phyloP scores from a whole-genome alignment of 1,140 invertebrate genomes.

The Heliconius congener region DNA sequence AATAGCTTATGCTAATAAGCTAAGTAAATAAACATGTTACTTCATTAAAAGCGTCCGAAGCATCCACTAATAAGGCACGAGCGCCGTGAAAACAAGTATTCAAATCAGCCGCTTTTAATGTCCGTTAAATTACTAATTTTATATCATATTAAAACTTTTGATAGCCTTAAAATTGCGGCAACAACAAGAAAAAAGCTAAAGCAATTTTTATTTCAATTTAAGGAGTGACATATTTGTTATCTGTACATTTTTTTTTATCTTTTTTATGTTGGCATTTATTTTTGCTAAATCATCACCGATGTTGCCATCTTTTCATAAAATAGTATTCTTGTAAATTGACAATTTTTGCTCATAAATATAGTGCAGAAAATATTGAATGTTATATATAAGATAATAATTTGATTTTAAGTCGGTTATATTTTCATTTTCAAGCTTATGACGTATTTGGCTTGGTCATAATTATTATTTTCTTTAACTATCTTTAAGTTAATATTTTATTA shows the following conservation, averaged over 20 bases:
- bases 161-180: slow-evolving; percentile 5
- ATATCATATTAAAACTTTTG: slow-evolving; percentile 14
- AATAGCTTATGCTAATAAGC: slow-evolving; percentile 4
- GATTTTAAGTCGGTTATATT: no score
- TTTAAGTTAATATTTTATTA: no score
- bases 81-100: slow-evolving; percentile 25
- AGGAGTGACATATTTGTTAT: slow-evolving; percentile 2
- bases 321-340: no score
- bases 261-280: no score
- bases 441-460: no score
- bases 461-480: no score
- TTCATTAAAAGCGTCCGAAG: slow-evolving; percentile 7
- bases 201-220: slow-evolving; percentile 18
- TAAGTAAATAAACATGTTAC: slow-evolving; percentile 29
- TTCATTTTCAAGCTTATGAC: no score
- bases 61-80: slow-evolving; percentile 22
- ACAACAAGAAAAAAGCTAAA: not conserved
- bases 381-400: no score
- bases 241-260: not conserved
- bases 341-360: no score
- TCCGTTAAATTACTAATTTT: slow-evolving; percentile 17
- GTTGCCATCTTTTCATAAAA: no score
- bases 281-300: no score
- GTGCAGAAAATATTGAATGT: no score
- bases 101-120: slow-evolving; percentile 12